Evolutionary conservation across 2,113 vertebrate genomes (phyloP).

Genomic region (Furnarius figulus): DNA sequence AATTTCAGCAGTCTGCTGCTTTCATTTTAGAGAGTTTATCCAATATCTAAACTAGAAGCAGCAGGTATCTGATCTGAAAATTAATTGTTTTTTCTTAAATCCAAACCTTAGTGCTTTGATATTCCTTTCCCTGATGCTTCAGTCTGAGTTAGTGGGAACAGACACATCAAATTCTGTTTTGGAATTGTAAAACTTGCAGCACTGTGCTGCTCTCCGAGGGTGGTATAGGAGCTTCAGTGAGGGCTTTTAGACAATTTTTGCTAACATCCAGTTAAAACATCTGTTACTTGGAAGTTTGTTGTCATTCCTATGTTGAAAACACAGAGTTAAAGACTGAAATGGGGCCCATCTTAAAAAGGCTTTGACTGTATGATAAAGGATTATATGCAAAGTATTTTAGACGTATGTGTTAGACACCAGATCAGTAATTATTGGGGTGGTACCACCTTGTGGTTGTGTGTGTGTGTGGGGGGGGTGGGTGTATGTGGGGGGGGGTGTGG

Average conservation of each 20-base stretch:
- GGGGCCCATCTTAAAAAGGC: background rate
- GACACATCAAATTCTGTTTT: background rate
- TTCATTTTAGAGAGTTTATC: conserved; percentile 46
- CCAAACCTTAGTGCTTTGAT: background rate
- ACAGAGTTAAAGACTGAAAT: background rate
- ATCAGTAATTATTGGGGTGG: too few species aligned
- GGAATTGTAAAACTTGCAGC: background rate
- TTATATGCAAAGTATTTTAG: background rate
- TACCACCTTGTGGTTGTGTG: too few species aligned
- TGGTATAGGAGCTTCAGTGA: background rate
- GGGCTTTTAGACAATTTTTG: background rate
- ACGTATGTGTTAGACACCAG: background rate
- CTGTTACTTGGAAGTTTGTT: background rate
- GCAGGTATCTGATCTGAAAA: conserved; percentile 66
- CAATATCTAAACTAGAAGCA: conserved; percentile 70
- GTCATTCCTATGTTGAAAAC: background rate
- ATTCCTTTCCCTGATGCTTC: background rate
- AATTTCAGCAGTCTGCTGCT: conserved; percentile 26
- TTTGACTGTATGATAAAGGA: background rate
- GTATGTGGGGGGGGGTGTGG: too few species aligned
- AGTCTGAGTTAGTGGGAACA: background rate
- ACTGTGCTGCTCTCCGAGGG: background rate
- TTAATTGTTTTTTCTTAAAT: conserved; percentile 64
- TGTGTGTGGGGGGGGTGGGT: too few species aligned
- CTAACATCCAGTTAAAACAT: background rate